Percentiles rank a stretch among this genome's conserved stretches.
phyloP scores from a whole-genome alignment of 2,113 vertebrate genomes.

The Erpornis zantholeuca region DNA sequence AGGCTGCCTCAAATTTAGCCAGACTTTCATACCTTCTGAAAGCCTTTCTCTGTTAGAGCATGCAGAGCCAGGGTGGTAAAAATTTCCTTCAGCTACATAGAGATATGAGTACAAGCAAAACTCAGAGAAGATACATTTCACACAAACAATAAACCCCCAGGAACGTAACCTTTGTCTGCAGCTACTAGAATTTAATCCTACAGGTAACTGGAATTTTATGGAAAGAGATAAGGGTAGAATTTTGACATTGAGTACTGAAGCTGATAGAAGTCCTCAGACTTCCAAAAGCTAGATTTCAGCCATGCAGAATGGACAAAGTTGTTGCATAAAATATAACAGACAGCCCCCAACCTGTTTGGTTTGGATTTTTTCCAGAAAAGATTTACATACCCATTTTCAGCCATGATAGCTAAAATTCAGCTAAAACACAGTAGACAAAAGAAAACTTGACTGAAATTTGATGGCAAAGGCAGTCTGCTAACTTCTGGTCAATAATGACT shows the following conservation, averaged over 20 bases:
- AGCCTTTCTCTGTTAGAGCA: not conserved
- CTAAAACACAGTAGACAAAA: not conserved
- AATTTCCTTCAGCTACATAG: not conserved
- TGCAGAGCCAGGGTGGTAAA: not conserved
- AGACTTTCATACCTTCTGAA: not conserved
- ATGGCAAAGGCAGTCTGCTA: not conserved
- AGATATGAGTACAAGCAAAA: not conserved
- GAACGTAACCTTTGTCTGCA: not conserved
- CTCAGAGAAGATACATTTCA: not conserved
- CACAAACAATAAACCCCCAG: not conserved
- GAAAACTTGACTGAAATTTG: not conserved
- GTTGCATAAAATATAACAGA: not conserved
- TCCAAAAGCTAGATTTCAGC: not conserved
- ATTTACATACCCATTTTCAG: not conserved
- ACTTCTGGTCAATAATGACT: not conserved
- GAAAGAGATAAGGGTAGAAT: not conserved
- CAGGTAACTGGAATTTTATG: not conserved
- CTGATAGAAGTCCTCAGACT: not conserved
- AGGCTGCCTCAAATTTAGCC: not conserved
- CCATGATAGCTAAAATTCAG: not conserved
- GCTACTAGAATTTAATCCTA: not conserved
- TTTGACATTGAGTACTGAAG: not conserved
- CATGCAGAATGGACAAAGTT: not conserved
- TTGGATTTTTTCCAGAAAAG: not conserved
- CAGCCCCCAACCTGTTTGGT: not conserved